Evolutionary conservation across 1,140 invertebrate genomes (phyloP), one percentile per base, ranked within the genome.

Genomic region (Oedothorax gibbosus): DNA sequence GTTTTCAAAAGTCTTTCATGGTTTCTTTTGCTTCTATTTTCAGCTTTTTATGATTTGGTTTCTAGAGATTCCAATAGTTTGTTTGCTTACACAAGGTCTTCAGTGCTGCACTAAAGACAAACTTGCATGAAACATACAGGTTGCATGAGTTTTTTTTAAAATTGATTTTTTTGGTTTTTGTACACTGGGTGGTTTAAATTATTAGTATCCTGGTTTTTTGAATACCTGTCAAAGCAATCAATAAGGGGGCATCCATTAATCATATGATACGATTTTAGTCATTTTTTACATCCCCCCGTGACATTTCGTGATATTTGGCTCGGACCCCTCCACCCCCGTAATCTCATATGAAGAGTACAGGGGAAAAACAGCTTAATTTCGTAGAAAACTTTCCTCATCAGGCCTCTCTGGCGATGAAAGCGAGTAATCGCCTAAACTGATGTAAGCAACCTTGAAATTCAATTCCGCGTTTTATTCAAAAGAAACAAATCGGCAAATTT

Each of bases 11-110:
- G 18, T 35, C 10, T 60, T 50, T 75, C 57, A 14, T 20, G 7
- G 49, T 75, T 35, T 75, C 9, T 75, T 21, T 35, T 56, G 56
- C 15, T 57, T 49, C 62, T 73, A 35, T 82, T 82, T 82, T 15
- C 80, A 82, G 80, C 80, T 21, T 82, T 82, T 60, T 53, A 73
- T 82, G 80, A 82, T 54, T 82, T 82, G 73, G 80, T 82, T 64
- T 82, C 80, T 73, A 72, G 80, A 51, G 68, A 82, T 82, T 82
- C 80, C 10, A 82, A 82, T 82, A 82, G 80, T 56, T 82, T 82
- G 49, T 82, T 82, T 49, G 80, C 80, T n/a, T 73, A 82, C 54
- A 49, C 51, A n/a, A 72, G 80, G 65, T 73, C 69, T 18, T 64
- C 69, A 8, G 21, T 82, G 10, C 14, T 82, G 10, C 65, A 14